Evolutionary conservation across 2,888 invertebrate species (phyloP), one percentile per base, ranked within the genome.

Genomic region (Papilio elwesi): DNA sequence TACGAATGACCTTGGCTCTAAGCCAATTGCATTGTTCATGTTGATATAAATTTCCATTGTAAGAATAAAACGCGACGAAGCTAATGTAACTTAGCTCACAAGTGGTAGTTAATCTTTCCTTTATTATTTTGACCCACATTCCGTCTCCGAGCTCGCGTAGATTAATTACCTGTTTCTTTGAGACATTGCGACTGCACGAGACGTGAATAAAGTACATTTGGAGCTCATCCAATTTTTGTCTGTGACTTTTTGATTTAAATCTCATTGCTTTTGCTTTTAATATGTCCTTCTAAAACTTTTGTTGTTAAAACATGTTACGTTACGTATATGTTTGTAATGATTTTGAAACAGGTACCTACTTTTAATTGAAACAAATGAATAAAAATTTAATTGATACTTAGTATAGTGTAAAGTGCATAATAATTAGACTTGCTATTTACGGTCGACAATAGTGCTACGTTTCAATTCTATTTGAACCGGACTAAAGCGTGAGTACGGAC

Each of bases 391-490:
- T 15, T 62, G 43, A 15, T 15, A 43, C n/a, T 43, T 15, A 43
- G n/a, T 62, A 62, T 15, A 43, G 59, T 43, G 38, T 43, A 43
- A 51, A 62, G 38, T 15, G 48, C n/a, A 67, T 65, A 68, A 51
- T 68, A 68, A 68, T 65, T 64, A 26, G 47, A 51, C 36, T 48
- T 53, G 66, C 71, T 74, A 75, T 74, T 76, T 76, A 78, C 73
- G 76, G 78, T 75, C 74, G 81, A 79, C 77, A 66, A 78, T 79
- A 77, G 79, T 85, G 81, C 82, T 78, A 81, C 76, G 79, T 78
- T 85, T 79, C 85, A 88, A 90, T 90, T 88, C 88, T 87, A 87
- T 90, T 90, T 88, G 85, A 78, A 79, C 79, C 78, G 76, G 77
- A 76, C 76, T 78, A 76, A 75, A 73, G 79, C 80, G 78, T 83